Conservation (phyloP, 1,140 invertebrate species). For the Battus philenor region DNA sequence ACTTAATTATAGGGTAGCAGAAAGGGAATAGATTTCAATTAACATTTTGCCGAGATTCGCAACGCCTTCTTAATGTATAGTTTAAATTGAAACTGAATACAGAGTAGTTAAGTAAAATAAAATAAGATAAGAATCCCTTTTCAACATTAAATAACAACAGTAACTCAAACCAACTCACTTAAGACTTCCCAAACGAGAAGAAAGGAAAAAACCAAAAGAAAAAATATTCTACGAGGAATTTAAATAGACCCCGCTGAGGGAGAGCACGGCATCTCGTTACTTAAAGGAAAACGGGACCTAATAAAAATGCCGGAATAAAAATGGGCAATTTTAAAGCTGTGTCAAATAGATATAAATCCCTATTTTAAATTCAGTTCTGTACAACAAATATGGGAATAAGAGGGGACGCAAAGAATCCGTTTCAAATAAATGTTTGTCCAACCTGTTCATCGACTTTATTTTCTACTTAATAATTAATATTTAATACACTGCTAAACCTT, state of each 20-base stretch:
- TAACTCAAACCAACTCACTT: slow-evolving; percentile 48
- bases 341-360: slow-evolving; percentile 46
- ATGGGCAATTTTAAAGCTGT: slow-evolving; percentile 53
- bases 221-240: slow-evolving; percentile 63
- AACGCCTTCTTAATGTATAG: slow-evolving; percentile 27
- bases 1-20: slow-evolving; percentile 61
- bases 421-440: no score
- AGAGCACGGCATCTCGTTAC: slow-evolving; percentile 48
- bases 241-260: slow-evolving; percentile 59
- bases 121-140: slow-evolving; percentile 20
- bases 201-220: slow-evolving; percentile 37
- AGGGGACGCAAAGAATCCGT: neutral
- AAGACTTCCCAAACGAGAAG: slow-evolving; percentile 39
- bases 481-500: no score
- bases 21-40: slow-evolving; percentile 58
- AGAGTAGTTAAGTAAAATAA: slow-evolving; percentile 17
- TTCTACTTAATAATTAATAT: no score
- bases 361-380: slow-evolving; percentile 15
- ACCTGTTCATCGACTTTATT: no score
- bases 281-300: slow-evolving; percentile 54
- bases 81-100: slow-evolving; percentile 31
- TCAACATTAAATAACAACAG: slow-evolving; percentile 15
- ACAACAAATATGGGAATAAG: slow-evolving; percentile 12
- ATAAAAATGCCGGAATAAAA: slow-evolving; percentile 62
- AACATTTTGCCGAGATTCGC: slow-evolving; percentile 45